Evolutionary conservation across 2,113 vertebrate species (phyloP).

Genomic region (Pomatorhinus ruficollis): DNA sequence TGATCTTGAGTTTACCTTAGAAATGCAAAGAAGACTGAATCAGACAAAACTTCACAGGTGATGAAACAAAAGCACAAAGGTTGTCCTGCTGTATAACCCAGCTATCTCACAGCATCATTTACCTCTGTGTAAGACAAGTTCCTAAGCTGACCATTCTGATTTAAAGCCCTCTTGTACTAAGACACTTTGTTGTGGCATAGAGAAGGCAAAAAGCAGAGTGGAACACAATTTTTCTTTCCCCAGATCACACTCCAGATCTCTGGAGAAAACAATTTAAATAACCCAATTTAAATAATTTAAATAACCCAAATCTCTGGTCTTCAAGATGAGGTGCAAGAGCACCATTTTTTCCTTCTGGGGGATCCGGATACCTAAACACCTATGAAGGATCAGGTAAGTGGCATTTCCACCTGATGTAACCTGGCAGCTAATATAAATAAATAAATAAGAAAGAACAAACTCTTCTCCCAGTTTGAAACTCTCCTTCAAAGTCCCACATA

Average conservation of each 20-base stretch:
- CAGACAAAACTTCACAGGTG: neutral
- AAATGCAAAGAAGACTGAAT: neutral
- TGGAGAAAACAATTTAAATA: neutral
- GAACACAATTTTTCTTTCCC: neutral
- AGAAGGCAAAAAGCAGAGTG: neutral
- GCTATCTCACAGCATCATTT: neutral
- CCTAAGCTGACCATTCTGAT: neutral
- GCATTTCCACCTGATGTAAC: neutral
- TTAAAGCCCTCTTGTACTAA: neutral
- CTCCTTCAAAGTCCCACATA: neutral
- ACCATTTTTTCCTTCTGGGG: neutral
- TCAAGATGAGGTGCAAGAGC: neutral
- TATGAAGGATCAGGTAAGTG: neutral
- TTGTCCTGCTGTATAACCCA: neutral
- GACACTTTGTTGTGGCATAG: neutral
- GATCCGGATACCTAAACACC: neutral
- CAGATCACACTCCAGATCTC: neutral
- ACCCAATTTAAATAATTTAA: neutral
- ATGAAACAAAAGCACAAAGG: neutral
- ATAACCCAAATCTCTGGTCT: neutral
- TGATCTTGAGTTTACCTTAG: neutral
- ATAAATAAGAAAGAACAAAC: neutral
- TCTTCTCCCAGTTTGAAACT: neutral
- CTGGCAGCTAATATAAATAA: neutral
- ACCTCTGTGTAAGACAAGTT: neutral